These are phyloP conservation scores for Tragelaphus scriptus DNA, from an alignment of 2,113 vertebrate species.

Conservation along the genomic window DNA sequence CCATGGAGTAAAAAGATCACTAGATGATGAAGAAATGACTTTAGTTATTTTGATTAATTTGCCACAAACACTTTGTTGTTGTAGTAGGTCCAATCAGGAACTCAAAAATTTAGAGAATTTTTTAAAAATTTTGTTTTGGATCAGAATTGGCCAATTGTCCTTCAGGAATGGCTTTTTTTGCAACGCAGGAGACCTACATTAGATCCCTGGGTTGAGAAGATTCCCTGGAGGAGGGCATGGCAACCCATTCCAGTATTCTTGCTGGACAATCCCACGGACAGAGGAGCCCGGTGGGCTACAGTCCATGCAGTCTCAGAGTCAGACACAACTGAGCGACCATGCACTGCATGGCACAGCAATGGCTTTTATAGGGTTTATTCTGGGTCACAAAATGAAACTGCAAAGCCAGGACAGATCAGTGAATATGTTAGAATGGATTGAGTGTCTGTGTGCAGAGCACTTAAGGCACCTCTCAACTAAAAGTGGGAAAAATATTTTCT, in stretches of 20 bases:
- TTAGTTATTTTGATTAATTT: not conserved
- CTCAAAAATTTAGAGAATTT: not conserved
- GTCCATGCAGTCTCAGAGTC: not conserved
- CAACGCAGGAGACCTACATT: fast-evolving
- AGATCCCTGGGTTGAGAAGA: not conserved
- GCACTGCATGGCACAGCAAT: not conserved
- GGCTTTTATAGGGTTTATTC: not conserved
- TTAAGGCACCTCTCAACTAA: not conserved
- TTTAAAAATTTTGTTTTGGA: constrained; percentile 6
- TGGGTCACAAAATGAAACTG: not conserved
- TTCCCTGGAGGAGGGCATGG: not conserved
- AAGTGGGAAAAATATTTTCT: not conserved
- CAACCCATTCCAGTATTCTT: not conserved
- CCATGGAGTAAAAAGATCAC: not conserved
- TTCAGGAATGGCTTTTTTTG: not conserved
- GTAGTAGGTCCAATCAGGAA: not conserved
- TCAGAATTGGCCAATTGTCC: not conserved
- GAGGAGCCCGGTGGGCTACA: not conserved
- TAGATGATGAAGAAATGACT: not conserved
- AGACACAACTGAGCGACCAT: not conserved
- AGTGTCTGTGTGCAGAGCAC: not conserved
- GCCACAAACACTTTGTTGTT: not conserved
- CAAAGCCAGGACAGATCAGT: not conserved
- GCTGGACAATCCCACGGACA: not conserved
- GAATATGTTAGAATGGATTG: not conserved